A percentile compares a stretch with the other conserved stretches of the same genome.
Evolutionary conservation across 2,113 vertebrate genomes (phyloP).

Genomic region (Pristiophorus japonicus): DNA sequence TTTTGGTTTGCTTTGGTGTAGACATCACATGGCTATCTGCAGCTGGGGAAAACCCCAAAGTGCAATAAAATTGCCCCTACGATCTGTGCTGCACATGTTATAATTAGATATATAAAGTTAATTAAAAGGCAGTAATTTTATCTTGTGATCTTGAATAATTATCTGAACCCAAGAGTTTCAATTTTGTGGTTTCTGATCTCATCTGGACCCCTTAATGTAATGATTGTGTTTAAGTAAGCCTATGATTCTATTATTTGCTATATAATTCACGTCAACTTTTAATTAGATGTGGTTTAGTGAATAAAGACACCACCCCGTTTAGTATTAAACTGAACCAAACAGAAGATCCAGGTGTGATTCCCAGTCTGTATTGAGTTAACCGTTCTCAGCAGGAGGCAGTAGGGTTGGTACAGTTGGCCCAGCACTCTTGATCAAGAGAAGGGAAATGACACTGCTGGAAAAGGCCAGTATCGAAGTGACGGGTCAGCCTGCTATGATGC

Average conservation of each 20-base stretch:
- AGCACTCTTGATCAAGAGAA: background rate
- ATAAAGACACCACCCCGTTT: background rate
- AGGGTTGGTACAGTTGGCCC: background rate
- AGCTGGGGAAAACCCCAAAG: background rate
- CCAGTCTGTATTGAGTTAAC: background rate
- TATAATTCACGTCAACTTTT: constrained; percentile 3
- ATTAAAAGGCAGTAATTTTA: constrained; percentile 16
- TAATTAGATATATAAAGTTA: background rate
- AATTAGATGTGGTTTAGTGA: constrained; percentile 1
- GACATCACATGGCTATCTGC: background rate
- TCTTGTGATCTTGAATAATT: constrained; percentile 5
- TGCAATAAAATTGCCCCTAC: background rate
- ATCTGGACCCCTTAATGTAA: constrained; percentile 1
- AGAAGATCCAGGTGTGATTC: constrained; percentile 5
- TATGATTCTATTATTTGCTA: background rate
- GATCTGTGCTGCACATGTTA: constrained; percentile 6
- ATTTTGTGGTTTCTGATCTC: background rate
- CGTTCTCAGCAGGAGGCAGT: background rate
- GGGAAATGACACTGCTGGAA: background rate
- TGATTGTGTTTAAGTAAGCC: background rate
- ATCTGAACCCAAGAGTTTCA: background rate
- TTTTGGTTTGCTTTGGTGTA: background rate
- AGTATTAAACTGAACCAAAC: background rate
- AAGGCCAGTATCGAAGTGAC: background rate
- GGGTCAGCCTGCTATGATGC: background rate